Evolutionary conservation across 2,113 vertebrate genomes (phyloP), one percentile per base, ranked within the genome.

Genomic region (Mixornis gularis): DNA sequence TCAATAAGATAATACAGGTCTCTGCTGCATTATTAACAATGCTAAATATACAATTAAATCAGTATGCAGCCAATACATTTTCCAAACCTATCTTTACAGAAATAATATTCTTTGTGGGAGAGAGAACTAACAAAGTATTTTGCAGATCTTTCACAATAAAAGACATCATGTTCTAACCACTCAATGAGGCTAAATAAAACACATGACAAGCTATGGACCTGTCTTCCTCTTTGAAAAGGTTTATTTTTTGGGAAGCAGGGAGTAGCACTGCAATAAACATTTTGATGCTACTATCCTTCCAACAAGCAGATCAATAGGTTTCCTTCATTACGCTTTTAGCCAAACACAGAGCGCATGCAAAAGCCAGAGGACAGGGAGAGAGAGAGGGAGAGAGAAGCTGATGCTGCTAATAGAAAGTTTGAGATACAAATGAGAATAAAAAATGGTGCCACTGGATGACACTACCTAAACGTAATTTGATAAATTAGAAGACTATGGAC

Each of bases 241-340:
- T 29, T 3, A 13, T 32, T 21, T 41, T 49, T 32, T 11, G 72
- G 73, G 81, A 90, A 84, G 34, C 12, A 27, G 20, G 34, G 36
- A 43, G 63, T 49, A 88, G 79, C 44, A 79, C 53, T 74, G 62
- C 51, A 87, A 25, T 55, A 36, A 74, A 52, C 34, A 86, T 73
- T 65, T 66, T 4, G 6, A 14, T 91, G 84, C 84, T 49, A 43
- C 60, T 80, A 19, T n/a, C 38, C 74, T 77, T 87, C 55, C 69
- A 92, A 62, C 29, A 87, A 93, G 43, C 87, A 92, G 87, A 91
- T 66, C 71, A 51, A 43, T 5, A 70, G 22, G 34, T 73, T 97
- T 96, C 94, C 96, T 96, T 95, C 96, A 97, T 94, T 87, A 95
- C 5, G 18, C 89, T 95, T 97, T 87, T 8, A 93, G 91, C 71